These are phyloP conservation scores for Caenorhabditis sp. DNA, from an alignment of 2,888 invertebrate genomes.

Conservation along the genomic window DNA sequence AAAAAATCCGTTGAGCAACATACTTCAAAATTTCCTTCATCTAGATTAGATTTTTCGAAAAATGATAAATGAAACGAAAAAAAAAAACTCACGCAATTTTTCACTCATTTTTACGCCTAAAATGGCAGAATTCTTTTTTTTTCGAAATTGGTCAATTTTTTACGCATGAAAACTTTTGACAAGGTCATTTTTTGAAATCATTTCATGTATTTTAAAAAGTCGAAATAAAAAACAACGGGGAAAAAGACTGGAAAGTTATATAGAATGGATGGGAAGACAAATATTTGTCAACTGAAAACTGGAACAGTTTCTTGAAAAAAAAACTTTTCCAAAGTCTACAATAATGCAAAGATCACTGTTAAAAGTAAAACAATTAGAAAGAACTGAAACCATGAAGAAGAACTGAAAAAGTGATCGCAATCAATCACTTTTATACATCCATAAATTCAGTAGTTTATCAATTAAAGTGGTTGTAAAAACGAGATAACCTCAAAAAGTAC, in stretches of 20 bases:
- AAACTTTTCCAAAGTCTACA: too few relatives aligned
- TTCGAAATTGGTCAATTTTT: too few relatives aligned
- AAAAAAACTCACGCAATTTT: background rate
- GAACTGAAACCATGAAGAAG: background rate
- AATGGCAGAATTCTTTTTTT: too few relatives aligned
- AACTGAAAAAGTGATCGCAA: background rate
- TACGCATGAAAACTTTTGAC: background rate
- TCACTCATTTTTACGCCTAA: too few relatives aligned
- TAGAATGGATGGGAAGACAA: background rate
- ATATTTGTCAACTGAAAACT: background rate
- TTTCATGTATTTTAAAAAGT: background rate
- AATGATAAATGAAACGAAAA: background rate
- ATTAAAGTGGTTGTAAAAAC: background rate
- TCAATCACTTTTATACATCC: constrained; percentile 1
- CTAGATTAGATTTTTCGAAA: too few relatives aligned
- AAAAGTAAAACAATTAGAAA: background rate
- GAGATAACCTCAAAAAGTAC: background rate
- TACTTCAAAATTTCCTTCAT: background rate
- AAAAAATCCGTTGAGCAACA: background rate
- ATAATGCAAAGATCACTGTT: background rate
- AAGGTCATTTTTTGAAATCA: background rate
- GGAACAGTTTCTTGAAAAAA: background rate
- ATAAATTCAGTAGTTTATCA: background rate
- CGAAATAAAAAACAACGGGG: background rate
- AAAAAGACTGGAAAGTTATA: background rate